Base-by-base conservation (phyloP, 2,797 vertebrate species). In the Chelon auratus region DNA sequence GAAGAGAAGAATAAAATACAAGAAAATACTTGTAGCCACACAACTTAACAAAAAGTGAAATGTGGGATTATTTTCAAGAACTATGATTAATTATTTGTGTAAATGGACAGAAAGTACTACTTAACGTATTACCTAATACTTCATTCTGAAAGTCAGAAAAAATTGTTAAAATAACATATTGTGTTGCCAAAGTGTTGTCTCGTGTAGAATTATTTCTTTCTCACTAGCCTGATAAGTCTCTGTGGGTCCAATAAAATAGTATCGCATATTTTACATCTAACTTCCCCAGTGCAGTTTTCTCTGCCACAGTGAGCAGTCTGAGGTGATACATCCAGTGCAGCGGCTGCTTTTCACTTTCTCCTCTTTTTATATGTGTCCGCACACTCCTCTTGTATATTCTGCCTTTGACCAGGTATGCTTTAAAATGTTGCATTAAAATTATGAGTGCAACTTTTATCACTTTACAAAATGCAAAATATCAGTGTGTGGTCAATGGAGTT, bases 231-330 rank as follows among this genome's bases (percentile, higher is more conserved):
- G 5, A n/a, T n/a, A 47, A n/a, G 43, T 47, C 43, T 9, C 17
- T n/a, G 45, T 18, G 17, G n/a, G n/a, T 48, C 9, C 17, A n/a
- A 18, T 48, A 4, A 18, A 48, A 48, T 48, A 18, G 45, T 48
- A 5, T 9, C 9, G 8, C 45, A 18, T n/a, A 47, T 47, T 47
- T 47, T 47, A 47, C 45, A 48, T 48, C 45, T 48, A 48, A 15
- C 20, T 48, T 48, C 45, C 17, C 8, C 62, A 57, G 53, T 33
- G 24, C 17, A 65, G n/a, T 65, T 63, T 59, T 59, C 62, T 64
- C 53, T 51, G 62, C 15, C 11, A 9, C 24, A 22, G 62, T 42
- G 22, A 53, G 62, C 62, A 42, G 48, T 26, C 50, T 40, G 62
- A 64, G 62, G 52, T 15, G 64, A 62, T 56, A 33, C 57, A 43